A percentile compares a stretch with the other conserved stretches of the same genome.
phyloP scores from a whole-genome alignment of 2,797 vertebrate species.

The Rallus crepitans region DNA sequence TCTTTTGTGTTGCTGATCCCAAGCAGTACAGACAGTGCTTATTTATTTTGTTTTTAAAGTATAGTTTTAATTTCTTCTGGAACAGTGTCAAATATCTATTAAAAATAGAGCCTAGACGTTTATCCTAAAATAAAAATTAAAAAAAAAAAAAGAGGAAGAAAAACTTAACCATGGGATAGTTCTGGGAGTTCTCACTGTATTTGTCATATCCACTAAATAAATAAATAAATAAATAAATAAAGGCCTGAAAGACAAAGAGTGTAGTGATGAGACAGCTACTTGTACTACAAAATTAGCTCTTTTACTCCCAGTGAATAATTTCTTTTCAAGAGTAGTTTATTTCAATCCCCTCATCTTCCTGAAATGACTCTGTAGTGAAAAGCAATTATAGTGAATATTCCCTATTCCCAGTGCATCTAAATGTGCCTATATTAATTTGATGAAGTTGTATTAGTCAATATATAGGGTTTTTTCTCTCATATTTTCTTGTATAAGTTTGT shows the following conservation, averaged over 20 bases:
- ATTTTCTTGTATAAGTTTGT: not conserved
- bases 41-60: not conserved
- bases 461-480: not conserved
- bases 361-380: constrained; percentile 9
- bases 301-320: not conserved
- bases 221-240: not conserved
- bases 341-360: constrained; percentile 8
- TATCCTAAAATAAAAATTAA: not conserved
- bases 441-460: not conserved
- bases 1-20: not conserved
- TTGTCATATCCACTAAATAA: not conserved
- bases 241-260: not conserved
- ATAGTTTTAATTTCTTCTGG: not conserved
- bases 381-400: constrained; percentile 24
- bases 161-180: not conserved
- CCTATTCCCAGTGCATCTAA: not conserved
- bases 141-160: not conserved
- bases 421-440: not conserved
- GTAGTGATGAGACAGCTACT: not conserved
- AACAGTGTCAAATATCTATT: not conserved
- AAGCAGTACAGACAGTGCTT: not conserved
- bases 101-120: not conserved
- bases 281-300: constrained; percentile 5
- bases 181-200: not conserved
- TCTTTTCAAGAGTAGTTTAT: constrained; percentile 13